phyloP scores from a whole-genome alignment of 2,797 vertebrate genomes.

The Melanotaenia parkinsoni region DNA sequence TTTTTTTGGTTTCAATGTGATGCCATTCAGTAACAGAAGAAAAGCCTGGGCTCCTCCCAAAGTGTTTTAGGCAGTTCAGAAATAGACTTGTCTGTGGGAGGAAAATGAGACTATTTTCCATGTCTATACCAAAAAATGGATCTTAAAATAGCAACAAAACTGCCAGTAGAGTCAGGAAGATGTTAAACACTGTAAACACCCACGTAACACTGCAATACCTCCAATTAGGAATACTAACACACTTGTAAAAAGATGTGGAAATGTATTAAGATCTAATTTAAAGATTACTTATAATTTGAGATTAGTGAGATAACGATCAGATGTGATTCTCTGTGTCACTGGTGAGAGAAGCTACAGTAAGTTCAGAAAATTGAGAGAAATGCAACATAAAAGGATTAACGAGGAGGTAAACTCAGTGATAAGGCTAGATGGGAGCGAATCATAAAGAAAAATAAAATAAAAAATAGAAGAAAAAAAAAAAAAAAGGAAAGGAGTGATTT shows the following conservation, averaged over 20 bases:
- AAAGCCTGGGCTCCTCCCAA: not conserved
- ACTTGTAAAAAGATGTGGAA: conserved; percentile 16
- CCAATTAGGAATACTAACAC: conserved; percentile 9
- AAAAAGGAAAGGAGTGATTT: conserved; percentile 36
- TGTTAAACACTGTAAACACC: conserved; percentile 31
- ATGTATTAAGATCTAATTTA: conserved; percentile 14
- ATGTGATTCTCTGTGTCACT: conserved; percentile 8
- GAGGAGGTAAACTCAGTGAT: conserved; percentile 9
- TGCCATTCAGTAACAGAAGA: not conserved
- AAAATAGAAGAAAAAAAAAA: conserved; percentile 28
- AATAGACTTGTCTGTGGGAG: not conserved
- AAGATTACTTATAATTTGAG: conserved; percentile 17
- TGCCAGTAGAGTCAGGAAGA: conserved; percentile 15
- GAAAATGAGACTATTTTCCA: not conserved
- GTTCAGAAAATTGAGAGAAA: conserved; percentile 6
- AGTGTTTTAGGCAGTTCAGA: not conserved
- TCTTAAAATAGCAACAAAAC: not conserved
- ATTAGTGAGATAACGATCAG: conserved; percentile 28
- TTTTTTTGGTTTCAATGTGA: not conserved
- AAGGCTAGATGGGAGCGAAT: conserved; percentile 39
- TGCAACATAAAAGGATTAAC: conserved; percentile 16
- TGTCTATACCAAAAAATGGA: not conserved
- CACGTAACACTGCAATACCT: conserved; percentile 20
- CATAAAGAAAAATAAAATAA: conserved; percentile 17
- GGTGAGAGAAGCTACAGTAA: not conserved